Evolutionary conservation across 92 coral and sea anemone species (phyloP).

Genomic region (Epizoanthus ramosus): DNA sequence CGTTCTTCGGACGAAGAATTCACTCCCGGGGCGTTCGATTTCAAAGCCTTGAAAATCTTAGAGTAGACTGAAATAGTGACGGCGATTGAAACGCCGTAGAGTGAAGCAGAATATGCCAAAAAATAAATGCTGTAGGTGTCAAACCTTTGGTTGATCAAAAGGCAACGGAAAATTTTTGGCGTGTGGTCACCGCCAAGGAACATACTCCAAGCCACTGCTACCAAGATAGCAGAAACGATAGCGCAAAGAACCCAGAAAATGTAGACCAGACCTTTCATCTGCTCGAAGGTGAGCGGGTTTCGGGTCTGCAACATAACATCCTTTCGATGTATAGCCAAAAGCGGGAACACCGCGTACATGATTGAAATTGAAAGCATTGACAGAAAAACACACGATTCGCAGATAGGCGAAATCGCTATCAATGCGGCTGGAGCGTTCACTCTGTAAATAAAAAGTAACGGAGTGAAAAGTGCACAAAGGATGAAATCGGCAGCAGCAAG

Average conservation of each 20-base stretch:
- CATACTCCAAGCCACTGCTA: slow-evolving; percentile 72
- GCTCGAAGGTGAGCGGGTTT: slow-evolving; percentile 69
- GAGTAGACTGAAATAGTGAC: slow-evolving; percentile 65
- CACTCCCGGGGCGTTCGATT: slow-evolving; percentile 60
- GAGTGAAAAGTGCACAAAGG: slow-evolving; percentile 80
- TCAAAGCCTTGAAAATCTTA: slow-evolving; percentile 50
- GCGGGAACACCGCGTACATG: slow-evolving; percentile 85
- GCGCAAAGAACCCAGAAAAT: slow-evolving; percentile 75
- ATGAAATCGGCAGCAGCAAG: slow-evolving; percentile 85
- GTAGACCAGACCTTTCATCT: slow-evolving; percentile 64
- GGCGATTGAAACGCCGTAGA: slow-evolving; percentile 76
- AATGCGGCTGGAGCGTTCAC: slow-evolving; percentile 73
- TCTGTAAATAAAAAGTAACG: slow-evolving; percentile 83
- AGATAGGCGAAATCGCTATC: slow-evolving; percentile 82
- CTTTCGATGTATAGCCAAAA: slow-evolving; percentile 82
- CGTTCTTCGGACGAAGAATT: slow-evolving; percentile 80
- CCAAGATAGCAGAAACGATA: slow-evolving; percentile 61
- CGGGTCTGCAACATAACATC: slow-evolving; percentile 81
- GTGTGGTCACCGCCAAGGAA: slow-evolving; percentile 59
- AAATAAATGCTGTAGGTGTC: slow-evolving; percentile 78
- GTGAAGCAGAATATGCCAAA: slow-evolving; percentile 74
- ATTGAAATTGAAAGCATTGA: slow-evolving; percentile 85
- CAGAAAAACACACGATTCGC: slow-evolving; percentile 73
- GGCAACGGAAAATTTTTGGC: slow-evolving; percentile 90
- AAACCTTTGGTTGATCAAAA: slow-evolving; percentile 68